Percentiles rank a stretch among this genome's conserved stretches.
Evolutionary conservation across 2,888 invertebrate species (phyloP).

Genomic region (Himalopsyche anomala): DNA sequence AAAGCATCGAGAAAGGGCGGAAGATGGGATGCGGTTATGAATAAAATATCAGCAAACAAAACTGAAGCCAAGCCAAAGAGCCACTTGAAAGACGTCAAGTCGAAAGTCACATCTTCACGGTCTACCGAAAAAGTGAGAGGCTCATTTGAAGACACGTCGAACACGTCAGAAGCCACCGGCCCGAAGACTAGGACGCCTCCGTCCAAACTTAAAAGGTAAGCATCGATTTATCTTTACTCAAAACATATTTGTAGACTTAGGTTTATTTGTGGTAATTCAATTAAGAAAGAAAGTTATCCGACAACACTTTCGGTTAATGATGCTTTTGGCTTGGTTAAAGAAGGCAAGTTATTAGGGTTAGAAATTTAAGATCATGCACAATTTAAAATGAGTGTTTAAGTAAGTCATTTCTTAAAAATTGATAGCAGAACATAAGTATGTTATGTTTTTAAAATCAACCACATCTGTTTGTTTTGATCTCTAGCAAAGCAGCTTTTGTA

Average conservation of each 20-base stretch:
- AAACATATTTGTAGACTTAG: neutral
- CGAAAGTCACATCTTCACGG: slow-evolving; percentile 79
- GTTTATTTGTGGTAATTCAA: neutral
- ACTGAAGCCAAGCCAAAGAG: slow-evolving; percentile 83
- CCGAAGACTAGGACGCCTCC: slow-evolving; percentile 63
- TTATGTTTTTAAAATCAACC: no score
- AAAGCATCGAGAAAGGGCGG: slow-evolving; percentile 79
- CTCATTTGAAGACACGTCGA: slow-evolving; percentile 58
- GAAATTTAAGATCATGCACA: no score
- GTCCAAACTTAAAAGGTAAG: slow-evolving; percentile 75
- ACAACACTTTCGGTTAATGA: no score
- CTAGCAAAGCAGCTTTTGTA: no score
- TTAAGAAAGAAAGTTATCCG: no score
- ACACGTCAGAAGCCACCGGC: slow-evolving; percentile 58
- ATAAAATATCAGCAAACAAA: slow-evolving; percentile 85
- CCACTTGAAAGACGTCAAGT: slow-evolving; percentile 90
- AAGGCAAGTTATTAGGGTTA: no score
- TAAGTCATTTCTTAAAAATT: no score
- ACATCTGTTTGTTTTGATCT: no score
- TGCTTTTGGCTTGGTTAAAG: no score
- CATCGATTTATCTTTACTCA: neutral
- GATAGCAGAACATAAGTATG: no score
- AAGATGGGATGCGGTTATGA: slow-evolving; percentile 91
- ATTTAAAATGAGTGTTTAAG: no score
- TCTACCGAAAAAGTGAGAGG: slow-evolving; percentile 75